phyloP scores from a whole-genome alignment of 64 coral and sea anemone species.

The Cladopsammia gracilis region DNA sequence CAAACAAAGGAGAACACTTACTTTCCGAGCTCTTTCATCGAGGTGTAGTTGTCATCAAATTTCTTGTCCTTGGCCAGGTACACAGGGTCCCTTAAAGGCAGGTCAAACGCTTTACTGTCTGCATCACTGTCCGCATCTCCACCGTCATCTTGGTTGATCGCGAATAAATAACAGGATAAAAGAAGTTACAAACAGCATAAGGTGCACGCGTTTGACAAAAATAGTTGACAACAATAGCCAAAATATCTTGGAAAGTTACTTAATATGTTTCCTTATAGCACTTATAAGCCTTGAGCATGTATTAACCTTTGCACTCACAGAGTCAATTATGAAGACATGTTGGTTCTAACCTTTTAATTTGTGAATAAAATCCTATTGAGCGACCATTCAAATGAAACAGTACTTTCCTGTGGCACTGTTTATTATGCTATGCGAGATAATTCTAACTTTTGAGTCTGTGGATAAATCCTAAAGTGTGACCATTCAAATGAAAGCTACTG shows the following conservation, averaged over 20 bases:
- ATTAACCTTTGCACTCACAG: no score
- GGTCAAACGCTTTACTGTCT: conserved; percentile 66
- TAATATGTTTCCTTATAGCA: no score
- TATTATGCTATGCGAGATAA: neutral
- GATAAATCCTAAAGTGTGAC: neutral
- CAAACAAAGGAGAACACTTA: conserved; percentile 1
- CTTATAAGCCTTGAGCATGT: no score
- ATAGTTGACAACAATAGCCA: no score
- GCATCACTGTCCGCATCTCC: conserved; percentile 56
- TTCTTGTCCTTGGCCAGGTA: conserved; percentile 66
- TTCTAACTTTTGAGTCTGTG: no score
- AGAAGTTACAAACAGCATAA: neutral
- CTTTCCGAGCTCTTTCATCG: conserved; percentile 69
- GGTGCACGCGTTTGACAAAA: no score
- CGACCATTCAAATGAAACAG: neutral
- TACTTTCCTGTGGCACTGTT: neutral
- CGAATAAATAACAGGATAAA: neutral
- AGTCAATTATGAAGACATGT: no score
- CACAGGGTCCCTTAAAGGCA: conserved; percentile 50
- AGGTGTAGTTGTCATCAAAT: conserved; percentile 66
- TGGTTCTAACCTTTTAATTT: no score
- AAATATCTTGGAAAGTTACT: no score
- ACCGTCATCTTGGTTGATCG: neutral
- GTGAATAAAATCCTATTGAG: neutral
- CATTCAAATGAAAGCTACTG: neutral